A percentile compares a stretch with the other conserved stretches of the same genome.
Evolutionary conservation across 1,140 invertebrate genomes (phyloP).

Genomic region (Cydia splendana): DNA sequence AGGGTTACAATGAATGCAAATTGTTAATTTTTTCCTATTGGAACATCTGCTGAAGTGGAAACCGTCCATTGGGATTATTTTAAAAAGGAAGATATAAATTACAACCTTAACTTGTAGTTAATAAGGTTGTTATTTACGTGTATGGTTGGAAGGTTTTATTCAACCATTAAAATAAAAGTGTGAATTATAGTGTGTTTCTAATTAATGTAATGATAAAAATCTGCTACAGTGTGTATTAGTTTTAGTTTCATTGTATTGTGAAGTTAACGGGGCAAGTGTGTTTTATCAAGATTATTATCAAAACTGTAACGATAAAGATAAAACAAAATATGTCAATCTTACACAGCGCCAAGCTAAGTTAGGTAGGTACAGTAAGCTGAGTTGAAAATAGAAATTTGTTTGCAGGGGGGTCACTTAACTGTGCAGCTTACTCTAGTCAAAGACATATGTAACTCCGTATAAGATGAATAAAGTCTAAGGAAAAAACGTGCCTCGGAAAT

Average conservation of each 20-base stretch:
- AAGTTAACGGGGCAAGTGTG: neutral
- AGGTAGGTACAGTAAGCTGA: too few relatives aligned
- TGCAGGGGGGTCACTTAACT: too few relatives aligned
- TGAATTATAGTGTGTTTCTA: constrained; percentile 23
- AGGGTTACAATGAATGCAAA: neutral
- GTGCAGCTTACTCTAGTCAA: too few relatives aligned
- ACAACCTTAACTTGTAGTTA: neutral
- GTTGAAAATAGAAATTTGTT: too few relatives aligned
- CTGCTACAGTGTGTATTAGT: neutral
- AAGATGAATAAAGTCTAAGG: too few relatives aligned
- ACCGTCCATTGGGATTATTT: neutral
- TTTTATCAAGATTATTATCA: neutral
- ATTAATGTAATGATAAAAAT: constrained; percentile 14
- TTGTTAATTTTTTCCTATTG: constrained; percentile 30
- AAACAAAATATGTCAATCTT: too few relatives aligned
- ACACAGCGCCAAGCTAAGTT: too few relatives aligned
- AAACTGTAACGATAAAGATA: too few relatives aligned
- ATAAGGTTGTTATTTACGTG: neutral
- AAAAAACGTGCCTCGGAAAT: too few relatives aligned
- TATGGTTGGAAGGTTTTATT: neutral
- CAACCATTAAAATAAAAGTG: constrained; percentile 16
- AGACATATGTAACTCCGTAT: too few relatives aligned
- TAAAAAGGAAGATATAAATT: neutral
- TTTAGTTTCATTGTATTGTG: constrained; percentile 13
- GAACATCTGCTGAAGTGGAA: constrained; percentile 39